A percentile compares a stretch with the other conserved stretches of the same genome.
These are phyloP conservation scores for Pemphigus obesinymphae DNA, from an alignment of 1,140 invertebrate genomes.

Conservation along the genomic window DNA sequence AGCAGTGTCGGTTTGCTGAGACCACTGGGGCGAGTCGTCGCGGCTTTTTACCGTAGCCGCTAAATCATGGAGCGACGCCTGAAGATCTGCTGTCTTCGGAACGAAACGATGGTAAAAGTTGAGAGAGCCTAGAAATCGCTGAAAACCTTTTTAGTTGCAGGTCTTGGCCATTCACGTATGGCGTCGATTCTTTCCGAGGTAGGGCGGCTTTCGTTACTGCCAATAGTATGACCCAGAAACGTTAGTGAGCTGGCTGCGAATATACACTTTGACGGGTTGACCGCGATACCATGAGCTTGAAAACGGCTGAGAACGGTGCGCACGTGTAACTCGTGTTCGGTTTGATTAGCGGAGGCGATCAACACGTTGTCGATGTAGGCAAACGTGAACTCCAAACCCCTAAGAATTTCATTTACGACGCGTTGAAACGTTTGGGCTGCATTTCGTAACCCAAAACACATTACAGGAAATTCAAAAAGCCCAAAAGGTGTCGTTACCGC, in stretches of 20 bases:
- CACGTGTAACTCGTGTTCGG: too few species aligned
- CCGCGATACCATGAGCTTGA: slow-evolving; percentile 46
- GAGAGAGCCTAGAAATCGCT: slow-evolving; percentile 43
- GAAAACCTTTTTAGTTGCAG: slow-evolving; percentile 18
- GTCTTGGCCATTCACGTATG: slow-evolving; percentile 48
- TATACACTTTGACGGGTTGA: slow-evolving; percentile 48
- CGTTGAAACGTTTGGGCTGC: not conserved
- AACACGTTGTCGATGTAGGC: slow-evolving; percentile 41
- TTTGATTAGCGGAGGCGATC: not conserved
- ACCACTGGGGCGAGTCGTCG: not conserved
- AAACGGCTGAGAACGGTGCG: slow-evolving; percentile 29
- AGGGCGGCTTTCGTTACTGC: slow-evolving; percentile 46
- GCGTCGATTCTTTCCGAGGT: slow-evolving; percentile 49
- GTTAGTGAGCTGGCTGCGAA: slow-evolving; percentile 47
- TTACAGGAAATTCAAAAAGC: too few species aligned
- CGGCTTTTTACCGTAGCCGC: not conserved
- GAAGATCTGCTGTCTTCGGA: slow-evolving; percentile 30
- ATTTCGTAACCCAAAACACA: not conserved
- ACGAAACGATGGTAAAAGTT: slow-evolving; percentile 44
- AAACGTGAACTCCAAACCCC: not conserved
- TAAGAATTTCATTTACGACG: not conserved
- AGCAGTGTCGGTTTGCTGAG: not conserved
- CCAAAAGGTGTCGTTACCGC: not conserved
- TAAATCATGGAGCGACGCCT: not conserved
- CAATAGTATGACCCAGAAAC: slow-evolving; percentile 50